Evolutionary conservation across 2,797 vertebrate species (phyloP), one percentile per base, ranked within the genome.

Genomic region (Anableps anableps): DNA sequence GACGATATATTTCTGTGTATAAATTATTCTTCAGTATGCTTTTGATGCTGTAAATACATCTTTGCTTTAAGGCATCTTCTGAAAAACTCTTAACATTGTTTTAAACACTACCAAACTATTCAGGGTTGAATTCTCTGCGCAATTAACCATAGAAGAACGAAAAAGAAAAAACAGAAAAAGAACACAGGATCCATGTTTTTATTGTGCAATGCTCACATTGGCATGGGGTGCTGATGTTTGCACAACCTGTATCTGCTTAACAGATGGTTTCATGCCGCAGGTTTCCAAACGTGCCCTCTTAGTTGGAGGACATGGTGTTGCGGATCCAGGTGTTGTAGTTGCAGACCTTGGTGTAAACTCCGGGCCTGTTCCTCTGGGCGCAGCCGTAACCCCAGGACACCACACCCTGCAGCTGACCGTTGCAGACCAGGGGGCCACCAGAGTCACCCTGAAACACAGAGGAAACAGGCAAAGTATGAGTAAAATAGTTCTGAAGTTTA

Each of bases 301-400:
- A 76, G 55, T 62, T 76, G 74, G n/a, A 47, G 55, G 53, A 60
- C 55, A 75, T 75, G 74, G 74, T 62, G 53, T 75, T 60, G n/a
- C 68, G 86, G 48, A 96, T 96, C 95, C 96, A 96, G 88, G 84
- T 73, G 72, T 66, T 92, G 92, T 92, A 96, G 88, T 94, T 96
- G 93, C 96, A 96, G 87, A 96, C 95, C 87, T 95, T 96, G 82
- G 94, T 31, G 68, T 96, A 96, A 78, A 96, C 95, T 34, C 96
- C 95, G 41, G 95, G 96, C 71, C 76, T 91, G 91, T 96, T 91
- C 81, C 29, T 93, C 85, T 93, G 86, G 79, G 95, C 95, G 43
- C 96, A 96, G 79, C 95, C 95, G 0, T 96, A 94, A 80, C 96
- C 96, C 96, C 96, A 97, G 88, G 96, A 97, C 90, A 96, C 95